Evolutionary conservation across 2,113 vertebrate species (phyloP), one percentile per base, ranked within the genome.

Genomic region (Leuciscus idus): DNA sequence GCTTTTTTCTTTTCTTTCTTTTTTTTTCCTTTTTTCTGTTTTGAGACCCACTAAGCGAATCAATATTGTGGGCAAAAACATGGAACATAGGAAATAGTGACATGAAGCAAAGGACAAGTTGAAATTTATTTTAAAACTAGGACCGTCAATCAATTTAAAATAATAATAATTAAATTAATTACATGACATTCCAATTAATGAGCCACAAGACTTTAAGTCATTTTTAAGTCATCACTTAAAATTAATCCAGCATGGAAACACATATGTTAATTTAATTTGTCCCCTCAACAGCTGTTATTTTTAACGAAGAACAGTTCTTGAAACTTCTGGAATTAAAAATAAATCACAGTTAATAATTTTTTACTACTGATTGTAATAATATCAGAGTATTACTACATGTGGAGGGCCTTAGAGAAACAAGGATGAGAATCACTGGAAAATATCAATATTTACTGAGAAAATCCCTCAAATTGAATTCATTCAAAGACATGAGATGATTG

Each of bases 41-140:
- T 75, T 43, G 84, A 78, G 55, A 62, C 52, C 33, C 21, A 70
- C 26, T 82, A 66, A 70, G 11, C 21, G 21, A 52, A 82, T 82
- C 46, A 55, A 70, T 82, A 70, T 36, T 17, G 7, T 9, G 9
- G 21, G 9, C 33, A 39, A 33, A 68, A 68, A 66, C 43, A 30
- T 0, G 19, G 12, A 33, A 33, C 33, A 17, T 33, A n/a, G 4
- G 17, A 81, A 66, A 81, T 6, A 30, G 36, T 43, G n/a, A 66
- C 33, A 62, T 59, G 36, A 10, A 81, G 48, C 12, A 19, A 6
- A 39, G 11, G 19, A 5, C 33, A 1, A 70, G 33, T 39, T 39
- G 10, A 39, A 39, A 70, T 21, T 2, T 39, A 11, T 39, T 23
- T 11, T 43, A 5, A 11, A 72, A 43, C 21, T 72, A 23, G 36